A percentile compares a stretch with the other conserved stretches of the same genome.
Conservation (phyloP, 2,888 invertebrate genomes). For the Macaria notata region DNA sequence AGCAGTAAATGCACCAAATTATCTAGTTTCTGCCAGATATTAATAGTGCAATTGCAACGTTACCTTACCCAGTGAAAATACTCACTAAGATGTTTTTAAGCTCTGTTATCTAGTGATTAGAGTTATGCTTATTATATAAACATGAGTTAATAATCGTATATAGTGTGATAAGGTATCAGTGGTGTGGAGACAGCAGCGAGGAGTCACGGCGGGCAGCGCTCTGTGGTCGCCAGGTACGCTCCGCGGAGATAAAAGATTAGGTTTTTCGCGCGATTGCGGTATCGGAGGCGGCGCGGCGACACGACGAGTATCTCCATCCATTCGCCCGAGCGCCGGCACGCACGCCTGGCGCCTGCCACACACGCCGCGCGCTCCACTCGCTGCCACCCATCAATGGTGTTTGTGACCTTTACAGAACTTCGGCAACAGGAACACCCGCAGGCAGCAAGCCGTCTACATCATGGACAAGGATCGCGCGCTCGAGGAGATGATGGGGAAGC, state of each 20-base stretch:
- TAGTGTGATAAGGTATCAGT: constrained; percentile 1
- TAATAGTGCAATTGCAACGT: too few species aligned
- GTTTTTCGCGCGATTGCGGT: constrained; percentile 70
- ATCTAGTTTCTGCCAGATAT: too few species aligned
- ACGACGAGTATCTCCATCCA: constrained; percentile 46
- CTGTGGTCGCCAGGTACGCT: constrained; percentile 42
- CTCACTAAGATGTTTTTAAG: too few species aligned
- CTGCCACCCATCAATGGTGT: constrained; percentile 61
- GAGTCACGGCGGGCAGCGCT: too few species aligned
- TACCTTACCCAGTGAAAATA: too few species aligned
- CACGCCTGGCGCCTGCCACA: constrained; percentile 59
- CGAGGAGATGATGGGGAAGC: constrained; percentile 85
- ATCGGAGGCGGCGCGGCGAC: constrained; percentile 56
- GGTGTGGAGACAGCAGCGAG: background rate
- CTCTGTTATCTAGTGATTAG: too few species aligned
- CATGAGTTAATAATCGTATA: background rate
- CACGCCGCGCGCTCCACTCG: constrained; percentile 43
- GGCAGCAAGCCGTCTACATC: constrained; percentile 35
- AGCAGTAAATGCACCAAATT: too few species aligned
- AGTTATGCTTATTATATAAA: too few species aligned
- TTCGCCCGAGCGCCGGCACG: constrained; percentile 73
- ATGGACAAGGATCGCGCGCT: constrained; percentile 85
- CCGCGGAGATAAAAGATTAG: constrained; percentile 67
- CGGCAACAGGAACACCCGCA: constrained; percentile 37
- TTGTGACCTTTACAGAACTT: constrained; percentile 61